phyloP scores from a whole-genome alignment of 1,140 invertebrate genomes.

The Saccostrea glomerata region DNA sequence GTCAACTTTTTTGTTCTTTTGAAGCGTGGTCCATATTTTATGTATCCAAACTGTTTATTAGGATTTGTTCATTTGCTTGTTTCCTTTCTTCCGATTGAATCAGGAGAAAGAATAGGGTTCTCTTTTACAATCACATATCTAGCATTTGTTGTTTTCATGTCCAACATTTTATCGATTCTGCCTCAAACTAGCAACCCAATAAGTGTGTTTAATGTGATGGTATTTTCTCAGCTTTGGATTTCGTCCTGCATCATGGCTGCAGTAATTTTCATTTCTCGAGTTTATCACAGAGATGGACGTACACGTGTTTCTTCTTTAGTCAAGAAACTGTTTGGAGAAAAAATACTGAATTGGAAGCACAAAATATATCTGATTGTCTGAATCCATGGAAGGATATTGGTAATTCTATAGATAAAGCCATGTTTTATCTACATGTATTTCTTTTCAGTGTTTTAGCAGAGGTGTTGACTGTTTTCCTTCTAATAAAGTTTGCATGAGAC shows the following conservation, averaged over 20 bases:
- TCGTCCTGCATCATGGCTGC: not conserved
- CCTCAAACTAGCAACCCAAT: not conserved
- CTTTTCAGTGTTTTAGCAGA: not conserved
- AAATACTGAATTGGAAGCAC: not conserved
- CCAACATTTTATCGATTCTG: not conserved
- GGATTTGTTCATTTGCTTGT: not conserved
- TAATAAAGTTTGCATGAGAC: not conserved
- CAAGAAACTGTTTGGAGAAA: not conserved
- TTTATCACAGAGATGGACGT: not conserved
- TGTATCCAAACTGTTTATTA: not conserved
- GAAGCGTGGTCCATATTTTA: not conserved
- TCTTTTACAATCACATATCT: not conserved
- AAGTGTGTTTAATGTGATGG: not conserved
- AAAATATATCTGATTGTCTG: not conserved
- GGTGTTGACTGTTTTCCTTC: not conserved
- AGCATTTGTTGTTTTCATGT: not conserved
- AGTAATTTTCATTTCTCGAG: not conserved
- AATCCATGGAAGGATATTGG: not conserved
- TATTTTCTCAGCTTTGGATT: not conserved
- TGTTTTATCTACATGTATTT: slow-evolving; percentile 1
- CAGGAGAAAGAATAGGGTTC: not conserved
- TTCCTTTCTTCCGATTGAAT: not conserved
- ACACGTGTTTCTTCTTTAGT: not conserved
- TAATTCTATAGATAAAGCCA: not conserved
- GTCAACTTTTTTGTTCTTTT: not conserved